Evolutionary conservation across 2,113 vertebrate species (phyloP), one percentile per base, ranked within the genome.

Genomic region (Eulacestoma nigropectus): DNA sequence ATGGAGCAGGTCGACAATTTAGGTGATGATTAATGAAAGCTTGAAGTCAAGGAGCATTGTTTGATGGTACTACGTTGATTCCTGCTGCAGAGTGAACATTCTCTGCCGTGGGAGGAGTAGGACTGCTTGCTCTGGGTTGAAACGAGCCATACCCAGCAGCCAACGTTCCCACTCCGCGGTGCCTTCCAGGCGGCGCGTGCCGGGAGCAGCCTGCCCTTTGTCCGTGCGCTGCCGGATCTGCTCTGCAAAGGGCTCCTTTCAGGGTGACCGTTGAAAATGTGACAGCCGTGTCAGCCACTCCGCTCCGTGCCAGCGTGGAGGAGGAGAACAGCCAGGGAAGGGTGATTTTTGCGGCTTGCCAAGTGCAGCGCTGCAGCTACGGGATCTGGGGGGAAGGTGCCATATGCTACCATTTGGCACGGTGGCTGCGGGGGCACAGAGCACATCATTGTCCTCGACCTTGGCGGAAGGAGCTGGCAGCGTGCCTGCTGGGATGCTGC

Each of bases 351-450:
- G 88, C 1, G 3, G 64, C 73, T 93, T 91, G 96, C 96, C 93
- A 94, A 90, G 93, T 69, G 96, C 81, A 96, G 88, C 5, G 16
- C 91, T 60, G 23, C 80, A 96, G 96, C 91, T 70, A 15, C 4
- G 3, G 42, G 35, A 41, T 86, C 94, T 83, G 41, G 53, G 27
- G 62, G 91, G 76, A 95, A 82, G 89, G 74, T 1, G 44, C 97
- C 97, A 97, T 98, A 97, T 98, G 98, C 92, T 85, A 20, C 93
- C 79, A 55, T 92, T 97, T 97, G 96, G 98, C 96, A 92, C 2
- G 8, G 25, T 11, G 35, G 70, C 67, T 2, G 16, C 2, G 2
- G 72, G 63, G 97, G 95, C 89, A 98, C 97, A 98, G 95, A 98
- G 97, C 80, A 16, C 53, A 11, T 73, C 77, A 63, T 98, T 99